Evolutionary conservation across 2,797 vertebrate genomes (phyloP).

Genomic region (Hypotaenidia philippensis): DNA sequence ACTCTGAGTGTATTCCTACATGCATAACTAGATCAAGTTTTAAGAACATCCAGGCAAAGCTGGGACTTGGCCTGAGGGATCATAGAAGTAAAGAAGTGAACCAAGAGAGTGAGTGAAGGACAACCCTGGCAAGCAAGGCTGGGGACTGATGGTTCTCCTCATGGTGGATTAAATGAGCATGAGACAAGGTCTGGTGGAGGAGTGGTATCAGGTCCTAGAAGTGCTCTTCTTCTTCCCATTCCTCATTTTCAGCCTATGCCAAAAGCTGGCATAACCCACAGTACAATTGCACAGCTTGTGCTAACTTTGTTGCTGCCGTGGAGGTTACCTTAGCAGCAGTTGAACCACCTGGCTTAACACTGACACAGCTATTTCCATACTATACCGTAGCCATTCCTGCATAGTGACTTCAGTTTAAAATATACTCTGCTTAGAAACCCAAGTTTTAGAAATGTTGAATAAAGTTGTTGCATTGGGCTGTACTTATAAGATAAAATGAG

Average conservation of each 20-base stretch:
- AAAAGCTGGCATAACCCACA: neutral
- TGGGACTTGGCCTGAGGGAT: neutral
- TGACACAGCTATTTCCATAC: neutral
- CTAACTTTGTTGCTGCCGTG: neutral
- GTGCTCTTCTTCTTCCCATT: neutral
- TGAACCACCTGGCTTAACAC: neutral
- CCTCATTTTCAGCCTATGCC: neutral
- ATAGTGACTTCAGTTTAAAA: neutral
- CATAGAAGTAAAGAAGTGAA: neutral
- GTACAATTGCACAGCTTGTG: neutral
- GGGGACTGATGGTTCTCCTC: neutral
- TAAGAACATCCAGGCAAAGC: neutral
- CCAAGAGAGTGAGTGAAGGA: neutral
- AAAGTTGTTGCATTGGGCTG: neutral
- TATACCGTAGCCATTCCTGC: neutral
- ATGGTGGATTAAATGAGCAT: rapidly evolving
- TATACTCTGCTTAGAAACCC: neutral
- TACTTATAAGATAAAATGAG: neutral
- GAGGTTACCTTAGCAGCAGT: neutral
- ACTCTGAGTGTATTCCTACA: neutral
- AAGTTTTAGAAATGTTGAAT: neutral
- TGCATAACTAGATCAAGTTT: neutral
- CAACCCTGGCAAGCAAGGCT: neutral
- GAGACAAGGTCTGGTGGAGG: neutral
- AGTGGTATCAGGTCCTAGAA: neutral